A percentile compares a stretch with the other conserved stretches of the same genome.
These are phyloP conservation scores for Hirtodrosophila confusa DNA, from an alignment of 2,888 invertebrate species.

Conservation along the genomic window DNA sequence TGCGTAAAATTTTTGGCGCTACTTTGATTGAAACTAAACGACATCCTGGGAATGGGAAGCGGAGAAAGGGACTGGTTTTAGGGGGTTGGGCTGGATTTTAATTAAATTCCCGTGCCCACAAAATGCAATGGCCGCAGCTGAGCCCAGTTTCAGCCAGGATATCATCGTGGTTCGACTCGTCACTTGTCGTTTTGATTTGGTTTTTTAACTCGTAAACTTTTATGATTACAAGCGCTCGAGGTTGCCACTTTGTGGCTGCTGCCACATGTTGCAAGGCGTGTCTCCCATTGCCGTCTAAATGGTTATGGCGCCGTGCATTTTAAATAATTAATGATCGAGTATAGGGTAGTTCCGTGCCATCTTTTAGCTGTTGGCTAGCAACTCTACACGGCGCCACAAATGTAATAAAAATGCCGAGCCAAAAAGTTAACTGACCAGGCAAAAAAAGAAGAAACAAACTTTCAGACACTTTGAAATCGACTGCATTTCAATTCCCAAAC, in stretches of 20 bases:
- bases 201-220: conserved; percentile 71
- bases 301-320: conserved; percentile 70
- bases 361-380: conserved; percentile 4
- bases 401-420: conserved; percentile 69
- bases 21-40: conserved; percentile 80
- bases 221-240: conserved; percentile 64
- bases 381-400: conserved; percentile 55
- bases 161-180: conserved; percentile 40
- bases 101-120: conserved; percentile 72
- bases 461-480: conserved; percentile 68
- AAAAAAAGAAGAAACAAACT: conserved; percentile 32
- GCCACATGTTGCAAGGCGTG: conserved; percentile 64
- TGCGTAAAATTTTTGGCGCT: conserved; percentile 62
- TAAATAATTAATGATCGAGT: conserved; percentile 71
- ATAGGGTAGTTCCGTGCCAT: not conserved
- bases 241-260: conserved; percentile 26
- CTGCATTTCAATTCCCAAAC: conserved; percentile 79
- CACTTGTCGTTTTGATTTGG: conserved; percentile 69
- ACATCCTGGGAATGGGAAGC: conserved; percentile 25
- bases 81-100: conserved; percentile 58
- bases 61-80: not conserved
- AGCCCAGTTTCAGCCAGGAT: conserved; percentile 39
- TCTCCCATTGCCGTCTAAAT: conserved; percentile 52
- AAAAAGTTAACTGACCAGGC: conserved; percentile 68
- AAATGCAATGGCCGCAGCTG: conserved; percentile 66